These are phyloP conservation scores for Synaphobranchus kaupii DNA, from an alignment of 2,797 vertebrate species.

Conservation along the genomic window DNA sequence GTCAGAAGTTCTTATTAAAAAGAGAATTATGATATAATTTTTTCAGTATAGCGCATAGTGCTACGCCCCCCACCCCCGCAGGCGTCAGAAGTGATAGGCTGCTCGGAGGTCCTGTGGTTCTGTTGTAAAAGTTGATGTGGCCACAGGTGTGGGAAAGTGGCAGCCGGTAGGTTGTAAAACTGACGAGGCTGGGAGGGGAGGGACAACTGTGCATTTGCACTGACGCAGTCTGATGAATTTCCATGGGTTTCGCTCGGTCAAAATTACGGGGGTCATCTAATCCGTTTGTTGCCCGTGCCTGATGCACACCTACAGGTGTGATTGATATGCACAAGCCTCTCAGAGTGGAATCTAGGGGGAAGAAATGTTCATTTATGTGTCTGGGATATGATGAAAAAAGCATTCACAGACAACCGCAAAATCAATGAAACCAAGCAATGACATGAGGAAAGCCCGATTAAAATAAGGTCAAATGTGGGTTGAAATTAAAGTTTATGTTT, in stretches of 20 bases:
- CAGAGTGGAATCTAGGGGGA: background rate
- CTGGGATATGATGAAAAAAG: background rate
- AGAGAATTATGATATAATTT: background rate
- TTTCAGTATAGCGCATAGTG: background rate
- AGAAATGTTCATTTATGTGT: background rate
- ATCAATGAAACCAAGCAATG: background rate
- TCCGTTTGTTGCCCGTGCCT: too few relatives aligned
- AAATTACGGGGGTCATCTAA: too few relatives aligned
- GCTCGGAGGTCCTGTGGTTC: background rate
- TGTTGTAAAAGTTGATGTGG: background rate
- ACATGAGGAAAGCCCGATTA: too few relatives aligned
- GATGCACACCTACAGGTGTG: too few relatives aligned
- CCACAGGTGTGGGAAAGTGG: background rate
- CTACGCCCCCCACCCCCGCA: background rate
- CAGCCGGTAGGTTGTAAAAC: too few relatives aligned
- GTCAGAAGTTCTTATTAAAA: background rate
- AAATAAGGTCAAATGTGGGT: background rate
- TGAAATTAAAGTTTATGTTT: background rate
- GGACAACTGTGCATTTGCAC: too few relatives aligned
- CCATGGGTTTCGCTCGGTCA: too few relatives aligned
- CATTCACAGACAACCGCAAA: background rate
- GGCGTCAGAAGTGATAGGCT: background rate
- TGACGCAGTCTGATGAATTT: too few relatives aligned
- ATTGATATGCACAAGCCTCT: too few relatives aligned
- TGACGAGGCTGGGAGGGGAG: too few relatives aligned